A percentile compares a stretch with the other conserved stretches of the same genome.
Conservation (phyloP, 2,888 invertebrate genomes). For the Malthinus flaveolus region DNA sequence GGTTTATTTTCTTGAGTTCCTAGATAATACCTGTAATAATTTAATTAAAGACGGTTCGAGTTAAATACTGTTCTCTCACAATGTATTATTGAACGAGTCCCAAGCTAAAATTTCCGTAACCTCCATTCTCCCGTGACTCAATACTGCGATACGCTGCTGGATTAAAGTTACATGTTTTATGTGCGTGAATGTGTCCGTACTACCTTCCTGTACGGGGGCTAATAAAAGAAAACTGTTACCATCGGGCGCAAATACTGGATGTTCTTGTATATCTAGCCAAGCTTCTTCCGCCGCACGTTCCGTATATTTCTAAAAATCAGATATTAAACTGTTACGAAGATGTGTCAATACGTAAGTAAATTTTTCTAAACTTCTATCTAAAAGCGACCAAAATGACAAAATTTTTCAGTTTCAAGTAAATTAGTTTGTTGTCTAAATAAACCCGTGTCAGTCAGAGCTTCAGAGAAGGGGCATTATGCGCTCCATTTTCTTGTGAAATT, state of each 20-base stretch:
- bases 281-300: conserved; percentile 83
- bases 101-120: conserved; percentile 80
- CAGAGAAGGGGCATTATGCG: too few species aligned
- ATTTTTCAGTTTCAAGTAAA: too few species aligned
- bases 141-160: conserved; percentile 80
- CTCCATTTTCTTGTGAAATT: too few species aligned
- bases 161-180: conserved; percentile 84
- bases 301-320: conserved; percentile 67
- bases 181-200: conserved; percentile 83
- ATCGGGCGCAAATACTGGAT: conserved; percentile 82
- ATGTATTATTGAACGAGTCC: conserved; percentile 81
- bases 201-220: conserved; percentile 82
- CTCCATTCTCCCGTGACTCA: conserved; percentile 85
- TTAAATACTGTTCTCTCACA: conserved; percentile 57
- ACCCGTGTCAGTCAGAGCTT: too few species aligned
- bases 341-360: not conserved
- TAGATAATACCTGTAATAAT: conserved; percentile 53
- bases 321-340: not conserved
- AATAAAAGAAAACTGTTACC: conserved; percentile 82
- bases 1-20: conserved; percentile 83
- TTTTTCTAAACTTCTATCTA: too few species aligned
- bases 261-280: conserved; percentile 84
- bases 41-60: not conserved
- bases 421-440: too few species aligned
- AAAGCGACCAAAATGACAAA: too few species aligned